Evolutionary conservation across 2,797 vertebrate species (phyloP).

Genomic region (Scleropages formosus): DNA sequence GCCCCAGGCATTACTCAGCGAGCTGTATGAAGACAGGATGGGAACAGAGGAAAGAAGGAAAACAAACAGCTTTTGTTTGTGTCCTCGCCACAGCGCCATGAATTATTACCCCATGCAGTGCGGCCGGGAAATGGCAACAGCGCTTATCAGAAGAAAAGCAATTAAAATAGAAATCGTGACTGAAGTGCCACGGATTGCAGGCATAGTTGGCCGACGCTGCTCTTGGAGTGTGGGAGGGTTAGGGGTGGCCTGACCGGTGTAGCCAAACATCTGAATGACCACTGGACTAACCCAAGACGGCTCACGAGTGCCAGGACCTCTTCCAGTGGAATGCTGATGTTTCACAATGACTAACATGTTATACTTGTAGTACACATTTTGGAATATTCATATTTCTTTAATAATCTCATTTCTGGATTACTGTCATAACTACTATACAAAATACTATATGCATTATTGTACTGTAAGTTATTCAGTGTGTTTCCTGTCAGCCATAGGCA

Average conservation of each 20-base stretch:
- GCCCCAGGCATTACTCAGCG: slow-evolving; percentile 8
- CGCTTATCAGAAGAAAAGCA: slow-evolving; percentile 16
- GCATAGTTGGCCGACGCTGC: neutral
- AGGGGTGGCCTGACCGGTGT: slow-evolving; percentile 41
- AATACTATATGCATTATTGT: no score
- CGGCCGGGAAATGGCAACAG: slow-evolving; percentile 16
- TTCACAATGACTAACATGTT: slow-evolving; percentile 31
- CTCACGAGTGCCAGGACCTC: slow-evolving; percentile 13
- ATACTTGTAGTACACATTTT: no score
- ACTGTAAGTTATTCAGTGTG: no score
- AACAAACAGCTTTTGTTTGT: neutral
- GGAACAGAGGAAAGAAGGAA: neutral
- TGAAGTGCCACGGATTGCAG: slow-evolving; percentile 14
- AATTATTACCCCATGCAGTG: slow-evolving; percentile 11
- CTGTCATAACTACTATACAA: neutral
- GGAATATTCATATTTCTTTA: no score
- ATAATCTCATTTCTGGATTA: no score
- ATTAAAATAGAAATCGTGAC: slow-evolving; percentile 18
- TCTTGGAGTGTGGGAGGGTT: slow-evolving; percentile 1
- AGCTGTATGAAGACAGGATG: neutral
- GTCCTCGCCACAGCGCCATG: neutral
- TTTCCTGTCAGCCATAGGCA: no score
- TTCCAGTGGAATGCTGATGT: slow-evolving; percentile 28
- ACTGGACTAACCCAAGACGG: neutral
- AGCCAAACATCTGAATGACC: slow-evolving; percentile 34